phyloP scores from a whole-genome alignment of 2,113 vertebrate species.

The Phyllostomus discolor region DNA sequence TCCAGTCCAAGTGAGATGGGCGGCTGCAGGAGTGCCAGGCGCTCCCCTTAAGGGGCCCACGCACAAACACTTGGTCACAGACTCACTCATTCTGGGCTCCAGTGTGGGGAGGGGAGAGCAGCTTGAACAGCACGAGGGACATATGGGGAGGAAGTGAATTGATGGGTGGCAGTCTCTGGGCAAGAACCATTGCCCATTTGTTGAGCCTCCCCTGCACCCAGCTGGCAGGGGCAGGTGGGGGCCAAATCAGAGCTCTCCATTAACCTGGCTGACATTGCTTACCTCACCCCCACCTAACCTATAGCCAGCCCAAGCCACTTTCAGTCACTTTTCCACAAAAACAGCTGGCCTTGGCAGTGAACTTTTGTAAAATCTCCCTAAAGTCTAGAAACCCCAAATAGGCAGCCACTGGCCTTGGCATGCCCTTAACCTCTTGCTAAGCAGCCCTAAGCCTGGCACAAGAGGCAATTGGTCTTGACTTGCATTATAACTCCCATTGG shows the following conservation, averaged over 20 bases:
- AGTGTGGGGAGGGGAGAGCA: background rate
- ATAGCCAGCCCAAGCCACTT: background rate
- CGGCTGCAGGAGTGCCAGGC: background rate
- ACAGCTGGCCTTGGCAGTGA: background rate
- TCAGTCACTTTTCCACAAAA: background rate
- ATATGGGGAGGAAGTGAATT: background rate
- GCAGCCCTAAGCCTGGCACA: background rate
- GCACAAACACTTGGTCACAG: background rate
- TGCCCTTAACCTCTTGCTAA: background rate
- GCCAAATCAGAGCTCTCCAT: background rate
- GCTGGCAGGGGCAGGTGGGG: background rate
- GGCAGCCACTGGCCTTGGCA: background rate
- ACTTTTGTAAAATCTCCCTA: background rate
- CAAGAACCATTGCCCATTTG: background rate
- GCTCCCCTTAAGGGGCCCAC: background rate
- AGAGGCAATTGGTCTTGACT: background rate
- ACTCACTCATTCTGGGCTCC: background rate
- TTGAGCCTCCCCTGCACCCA: background rate
- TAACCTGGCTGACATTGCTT: background rate
- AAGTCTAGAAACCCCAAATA: background rate
- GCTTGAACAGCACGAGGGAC: background rate
- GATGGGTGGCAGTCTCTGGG: background rate
- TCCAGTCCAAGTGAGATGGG: background rate
- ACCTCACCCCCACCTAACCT: background rate
- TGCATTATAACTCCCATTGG: background rate